Evolutionary conservation across 2,113 vertebrate genomes (phyloP), one percentile per base, ranked within the genome.

Genomic region (Cavia porcellus): DNA sequence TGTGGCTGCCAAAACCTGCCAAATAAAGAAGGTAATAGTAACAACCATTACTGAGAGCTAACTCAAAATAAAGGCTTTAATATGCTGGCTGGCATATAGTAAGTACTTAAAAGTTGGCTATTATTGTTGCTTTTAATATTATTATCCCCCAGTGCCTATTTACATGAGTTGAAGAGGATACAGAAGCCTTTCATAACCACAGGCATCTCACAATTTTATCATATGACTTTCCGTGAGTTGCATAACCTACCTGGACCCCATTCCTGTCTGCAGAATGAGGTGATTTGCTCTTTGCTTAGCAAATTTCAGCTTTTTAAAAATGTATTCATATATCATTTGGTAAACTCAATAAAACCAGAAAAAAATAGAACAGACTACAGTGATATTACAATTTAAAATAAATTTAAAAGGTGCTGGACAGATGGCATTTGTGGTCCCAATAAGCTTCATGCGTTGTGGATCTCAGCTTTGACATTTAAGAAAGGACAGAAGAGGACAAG

Each of bases 321-420:
- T 74, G 3, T 57, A 72, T 45, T 82, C 47, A 15, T 59, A 19
- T 70, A 79, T 90, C 57, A 50, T 42, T 90, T 70, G 28, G 77
- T 42, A 80, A 95, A 92, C 64, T 45, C 77, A 83, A n/a, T 61
- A 75, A 82, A 77, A 70, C 28, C 50, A 81, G 47, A 90, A 85
- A 90, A 79, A 52, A 57, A 64, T 66, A 22, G 61, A 89, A 57
- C 57, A 35, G 57, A 22, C 22, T 38, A 35, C 55, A 96, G 68
- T 89, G 13, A 83, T 82, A 22, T 17, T n/a, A 86, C 5, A 25
- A 50, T 59, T 24, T 4, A 30, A 91, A 35, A 64, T 64, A 59
- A 50, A 38, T 52, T 38, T 50, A 17, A 88, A 93, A 80, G 38
- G 64, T 25, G 80, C 57, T n/a, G 7, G 12, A 22, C 57, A 61